These are phyloP conservation scores for Mareca strepera DNA, from an alignment of 2,797 vertebrate genomes.

Conservation along the genomic window DNA sequence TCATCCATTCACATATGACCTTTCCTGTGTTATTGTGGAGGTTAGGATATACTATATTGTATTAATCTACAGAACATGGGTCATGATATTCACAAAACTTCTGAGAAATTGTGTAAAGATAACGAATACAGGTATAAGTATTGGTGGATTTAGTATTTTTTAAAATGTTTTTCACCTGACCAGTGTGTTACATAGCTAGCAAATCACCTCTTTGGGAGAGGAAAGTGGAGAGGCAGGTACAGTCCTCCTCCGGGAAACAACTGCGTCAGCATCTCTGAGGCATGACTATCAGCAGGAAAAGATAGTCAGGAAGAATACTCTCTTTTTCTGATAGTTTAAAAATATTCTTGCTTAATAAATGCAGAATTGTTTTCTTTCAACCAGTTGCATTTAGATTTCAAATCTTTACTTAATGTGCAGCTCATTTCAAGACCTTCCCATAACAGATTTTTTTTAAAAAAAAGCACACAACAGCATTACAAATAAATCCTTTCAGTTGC, in stretches of 20 bases:
- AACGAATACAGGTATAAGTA: neutral
- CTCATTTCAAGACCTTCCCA: neutral
- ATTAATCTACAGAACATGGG: neutral
- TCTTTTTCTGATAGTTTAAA: neutral
- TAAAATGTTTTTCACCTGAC: neutral
- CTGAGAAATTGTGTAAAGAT: neutral
- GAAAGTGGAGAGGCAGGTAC: neutral
- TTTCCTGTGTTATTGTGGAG: neutral
- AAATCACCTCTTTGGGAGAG: neutral
- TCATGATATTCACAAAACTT: neutral
- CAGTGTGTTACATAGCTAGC: neutral
- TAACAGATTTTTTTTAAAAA: too few species aligned
- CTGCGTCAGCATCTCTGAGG: neutral
- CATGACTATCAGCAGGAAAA: neutral
- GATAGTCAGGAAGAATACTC: neutral
- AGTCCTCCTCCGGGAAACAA: neutral
- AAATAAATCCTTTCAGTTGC: neutral
- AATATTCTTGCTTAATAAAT: neutral
- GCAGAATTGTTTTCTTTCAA: neutral
- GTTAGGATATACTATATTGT: neutral
- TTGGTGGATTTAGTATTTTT: neutral
- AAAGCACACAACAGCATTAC: too few species aligned
- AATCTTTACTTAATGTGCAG: neutral
- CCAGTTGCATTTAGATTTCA: neutral
- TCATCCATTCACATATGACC: neutral